Evolutionary conservation across 2,113 vertebrate genomes (phyloP).

Genomic region (Phyllostomus hastatus): DNA sequence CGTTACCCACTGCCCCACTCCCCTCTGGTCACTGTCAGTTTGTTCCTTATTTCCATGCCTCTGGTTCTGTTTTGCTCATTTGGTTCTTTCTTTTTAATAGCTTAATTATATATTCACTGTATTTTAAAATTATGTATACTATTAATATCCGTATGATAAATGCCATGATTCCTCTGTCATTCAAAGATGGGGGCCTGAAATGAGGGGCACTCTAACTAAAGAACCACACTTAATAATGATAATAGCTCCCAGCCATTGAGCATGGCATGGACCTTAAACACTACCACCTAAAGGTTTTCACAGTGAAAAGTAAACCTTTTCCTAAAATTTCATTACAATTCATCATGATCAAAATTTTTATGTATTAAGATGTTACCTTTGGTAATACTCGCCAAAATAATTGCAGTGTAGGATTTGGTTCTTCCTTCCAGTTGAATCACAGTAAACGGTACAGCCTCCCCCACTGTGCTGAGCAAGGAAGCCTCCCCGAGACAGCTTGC

Average conservation of each 20-base stretch:
- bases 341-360: neutral
- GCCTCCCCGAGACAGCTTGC: neutral
- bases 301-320: neutral
- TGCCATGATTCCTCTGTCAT: neutral
- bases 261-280: neutral
- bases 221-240: neutral
- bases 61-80: no score
- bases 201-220: neutral
- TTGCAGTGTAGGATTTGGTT: neutral
- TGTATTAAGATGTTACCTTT: neutral
- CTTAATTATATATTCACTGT: neutral
- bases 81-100: neutral
- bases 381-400: neutral
- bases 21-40: no score
- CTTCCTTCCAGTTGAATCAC: neutral
- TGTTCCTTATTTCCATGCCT: no score
- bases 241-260: neutral
- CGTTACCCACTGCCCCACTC: no score
- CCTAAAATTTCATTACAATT: neutral
- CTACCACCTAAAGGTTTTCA: neutral
- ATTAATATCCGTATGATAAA: constrained; percentile 10
- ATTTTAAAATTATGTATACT: neutral
- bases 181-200: neutral
- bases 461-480: neutral
- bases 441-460: neutral